Percentiles rank a stretch among this genome's conserved stretches.
Evolutionary conservation across 2,113 vertebrate genomes (phyloP).

Genomic region (Urocynchramus pylzowi): DNA sequence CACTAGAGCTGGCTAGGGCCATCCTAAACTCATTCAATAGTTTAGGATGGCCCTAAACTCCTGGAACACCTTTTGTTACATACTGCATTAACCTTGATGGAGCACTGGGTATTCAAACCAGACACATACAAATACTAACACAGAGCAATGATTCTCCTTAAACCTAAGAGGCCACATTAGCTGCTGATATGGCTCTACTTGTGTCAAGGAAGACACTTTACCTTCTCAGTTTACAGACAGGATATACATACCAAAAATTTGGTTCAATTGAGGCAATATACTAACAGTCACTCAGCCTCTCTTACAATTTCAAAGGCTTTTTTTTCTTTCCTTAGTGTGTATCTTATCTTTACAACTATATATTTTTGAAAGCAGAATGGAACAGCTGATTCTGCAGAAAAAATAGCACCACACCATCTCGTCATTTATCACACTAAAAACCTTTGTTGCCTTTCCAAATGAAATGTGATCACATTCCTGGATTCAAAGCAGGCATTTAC

Average conservation of each 20-base stretch:
- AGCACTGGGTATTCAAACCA: neutral
- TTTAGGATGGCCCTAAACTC: no score
- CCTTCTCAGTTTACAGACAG: neutral
- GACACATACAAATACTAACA: neutral
- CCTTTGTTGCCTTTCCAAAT: neutral
- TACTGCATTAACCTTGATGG: neutral
- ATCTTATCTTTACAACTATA: neutral
- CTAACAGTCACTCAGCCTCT: neutral
- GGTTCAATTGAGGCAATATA: neutral
- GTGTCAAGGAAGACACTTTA: neutral
- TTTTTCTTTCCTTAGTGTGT: neutral
- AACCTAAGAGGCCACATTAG: neutral
- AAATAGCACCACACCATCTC: neutral
- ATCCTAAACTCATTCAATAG: rapidly evolving
- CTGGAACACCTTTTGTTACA: neutral
- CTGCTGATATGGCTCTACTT: neutral
- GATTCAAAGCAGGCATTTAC: neutral
- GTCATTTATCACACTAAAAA: neutral
- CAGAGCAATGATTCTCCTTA: neutral
- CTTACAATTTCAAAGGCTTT: neutral
- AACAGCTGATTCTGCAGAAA: neutral
- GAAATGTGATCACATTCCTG: neutral
- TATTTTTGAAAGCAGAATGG: neutral
- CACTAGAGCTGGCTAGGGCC: neutral
- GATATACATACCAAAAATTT: neutral